Evolutionary conservation across 1,140 invertebrate genomes (phyloP).

Genomic region (Polypedilum pembai): DNA sequence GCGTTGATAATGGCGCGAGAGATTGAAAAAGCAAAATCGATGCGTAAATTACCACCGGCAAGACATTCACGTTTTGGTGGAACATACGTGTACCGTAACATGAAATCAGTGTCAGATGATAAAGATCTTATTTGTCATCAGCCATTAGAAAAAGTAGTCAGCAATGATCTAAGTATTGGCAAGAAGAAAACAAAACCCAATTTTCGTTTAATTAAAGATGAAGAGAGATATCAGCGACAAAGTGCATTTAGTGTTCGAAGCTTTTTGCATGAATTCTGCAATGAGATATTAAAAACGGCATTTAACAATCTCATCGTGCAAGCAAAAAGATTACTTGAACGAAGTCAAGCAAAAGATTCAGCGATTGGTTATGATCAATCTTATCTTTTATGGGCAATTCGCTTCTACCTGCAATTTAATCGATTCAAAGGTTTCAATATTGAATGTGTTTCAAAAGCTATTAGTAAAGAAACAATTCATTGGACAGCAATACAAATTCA

Average conservation of each 20-base stretch:
- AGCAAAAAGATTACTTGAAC: slow-evolving; percentile 42
- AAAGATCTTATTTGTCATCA: slow-evolving; percentile 84
- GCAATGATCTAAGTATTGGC: slow-evolving; percentile 66
- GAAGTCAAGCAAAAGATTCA: slow-evolving; percentile 41
- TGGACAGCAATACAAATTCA: slow-evolving; percentile 88
- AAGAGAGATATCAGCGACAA: slow-evolving; percentile 50
- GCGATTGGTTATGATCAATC: slow-evolving; percentile 67
- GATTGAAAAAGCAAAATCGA: slow-evolving; percentile 49
- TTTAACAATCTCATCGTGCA: slow-evolving; percentile 62
- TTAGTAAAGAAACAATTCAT: slow-evolving; percentile 84
- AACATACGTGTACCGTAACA: slow-evolving; percentile 82
- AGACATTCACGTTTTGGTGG: slow-evolving; percentile 89
- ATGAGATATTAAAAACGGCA: slow-evolving; percentile 81
- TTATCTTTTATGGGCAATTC: slow-evolving; percentile 88
- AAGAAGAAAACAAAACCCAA: slow-evolving; percentile 53
- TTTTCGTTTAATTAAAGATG: slow-evolving; percentile 50
- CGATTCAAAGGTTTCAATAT: slow-evolving; percentile 73
- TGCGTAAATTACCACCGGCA: slow-evolving; percentile 36
- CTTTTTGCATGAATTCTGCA: slow-evolving; percentile 89
- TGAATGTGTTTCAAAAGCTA: slow-evolving; percentile 82
- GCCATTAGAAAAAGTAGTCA: slow-evolving; percentile 64
- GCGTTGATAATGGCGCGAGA: slow-evolving; percentile 61
- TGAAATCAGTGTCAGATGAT: slow-evolving; percentile 84
- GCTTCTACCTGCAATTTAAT: slow-evolving; percentile 98
- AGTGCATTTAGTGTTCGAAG: slow-evolving; percentile 76